These are phyloP conservation scores for Suillia variegata DNA, from an alignment of 2,888 invertebrate genomes.

Conservation along the genomic window DNA sequence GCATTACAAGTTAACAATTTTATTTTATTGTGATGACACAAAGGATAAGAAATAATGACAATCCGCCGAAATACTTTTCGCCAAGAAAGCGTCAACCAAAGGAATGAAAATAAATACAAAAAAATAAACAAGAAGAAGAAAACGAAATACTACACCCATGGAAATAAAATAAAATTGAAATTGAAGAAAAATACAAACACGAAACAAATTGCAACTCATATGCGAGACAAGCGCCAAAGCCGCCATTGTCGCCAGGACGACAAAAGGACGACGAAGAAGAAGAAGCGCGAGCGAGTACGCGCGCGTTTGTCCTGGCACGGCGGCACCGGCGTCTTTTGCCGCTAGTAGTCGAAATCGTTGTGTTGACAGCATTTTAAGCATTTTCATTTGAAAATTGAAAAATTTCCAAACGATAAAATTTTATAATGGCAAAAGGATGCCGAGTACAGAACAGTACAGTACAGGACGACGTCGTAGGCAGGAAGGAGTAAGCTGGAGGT, in stretches of 20 bases:
- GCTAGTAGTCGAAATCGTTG: not conserved
- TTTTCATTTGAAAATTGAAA: conserved; percentile 52
- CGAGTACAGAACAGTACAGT: no score
- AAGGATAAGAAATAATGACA: not conserved
- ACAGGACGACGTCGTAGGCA: no score
- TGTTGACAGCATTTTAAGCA: conserved; percentile 15
- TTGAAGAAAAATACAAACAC: conserved; percentile 21
- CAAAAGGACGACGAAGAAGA: no score
- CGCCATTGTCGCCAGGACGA: conserved; percentile 2
- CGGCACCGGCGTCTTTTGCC: not conserved
- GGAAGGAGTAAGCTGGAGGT: conserved; percentile 24
- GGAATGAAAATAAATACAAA: not conserved
- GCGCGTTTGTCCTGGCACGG: conserved; percentile 13
- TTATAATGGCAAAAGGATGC: conserved; percentile 40
- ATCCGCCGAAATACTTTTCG: not conserved
- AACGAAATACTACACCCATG: not conserved
- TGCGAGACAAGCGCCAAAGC: no score
- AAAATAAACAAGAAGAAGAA: not conserved
- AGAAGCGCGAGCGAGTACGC: not conserved
- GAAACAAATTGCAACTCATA: conserved; percentile 30
- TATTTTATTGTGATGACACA: not conserved
- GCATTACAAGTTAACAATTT: not conserved
- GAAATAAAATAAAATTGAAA: conserved; percentile 2
- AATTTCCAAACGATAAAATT: conserved; percentile 61
- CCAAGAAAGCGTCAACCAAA: not conserved